Conservation (phyloP, 2,113 vertebrate species). For the Perca fluviatilis region DNA sequence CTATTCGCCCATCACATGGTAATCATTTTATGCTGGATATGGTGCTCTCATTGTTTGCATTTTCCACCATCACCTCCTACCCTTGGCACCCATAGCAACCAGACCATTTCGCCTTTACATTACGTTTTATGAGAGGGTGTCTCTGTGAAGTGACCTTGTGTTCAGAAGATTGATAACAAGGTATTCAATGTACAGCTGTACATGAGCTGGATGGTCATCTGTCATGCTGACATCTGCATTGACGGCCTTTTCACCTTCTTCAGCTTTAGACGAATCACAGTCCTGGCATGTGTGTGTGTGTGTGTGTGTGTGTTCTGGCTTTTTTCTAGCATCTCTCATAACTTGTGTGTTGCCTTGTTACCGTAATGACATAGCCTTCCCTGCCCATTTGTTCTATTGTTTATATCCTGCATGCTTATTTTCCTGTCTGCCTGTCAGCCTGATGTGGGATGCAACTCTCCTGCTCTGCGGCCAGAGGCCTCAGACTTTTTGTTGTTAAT, state of each 20-base stretch:
- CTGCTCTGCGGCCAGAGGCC: no score
- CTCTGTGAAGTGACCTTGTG: constrained; percentile 27
- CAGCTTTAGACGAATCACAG: background rate
- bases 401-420: background rate
- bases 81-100: constrained; percentile 14
- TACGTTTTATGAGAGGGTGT: background rate
- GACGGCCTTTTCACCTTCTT: constrained; percentile 14
- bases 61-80: background rate
- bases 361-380: background rate
- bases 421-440: background rate
- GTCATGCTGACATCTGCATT: constrained; percentile 1
- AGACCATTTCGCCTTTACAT: constrained; percentile 14
- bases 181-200: background rate
- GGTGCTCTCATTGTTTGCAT: background rate
- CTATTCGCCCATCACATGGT: background rate
- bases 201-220: background rate
- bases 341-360: no score
- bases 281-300: background rate
- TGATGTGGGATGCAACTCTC: background rate
- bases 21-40: background rate
- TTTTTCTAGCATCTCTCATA: background rate
- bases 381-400: background rate
- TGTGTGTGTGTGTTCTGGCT: background rate
- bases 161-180: constrained; percentile 31
- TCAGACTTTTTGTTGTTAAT: no score